phyloP scores from a whole-genome alignment of 53 echinoderm and acorn worm genomes.

The Pentamera pediparva region DNA sequence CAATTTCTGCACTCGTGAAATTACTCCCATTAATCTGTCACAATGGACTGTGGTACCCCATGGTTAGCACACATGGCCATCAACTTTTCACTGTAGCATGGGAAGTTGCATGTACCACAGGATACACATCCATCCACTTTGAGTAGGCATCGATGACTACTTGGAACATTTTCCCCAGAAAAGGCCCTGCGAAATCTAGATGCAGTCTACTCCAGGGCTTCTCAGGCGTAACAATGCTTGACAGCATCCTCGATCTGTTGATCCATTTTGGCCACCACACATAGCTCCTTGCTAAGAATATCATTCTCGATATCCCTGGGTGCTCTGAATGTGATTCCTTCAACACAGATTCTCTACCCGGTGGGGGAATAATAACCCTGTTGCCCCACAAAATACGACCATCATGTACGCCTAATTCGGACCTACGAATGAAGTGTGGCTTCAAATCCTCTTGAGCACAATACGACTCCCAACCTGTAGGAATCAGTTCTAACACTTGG shows the following conservation, averaged over 20 bases:
- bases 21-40: conserved; percentile 37
- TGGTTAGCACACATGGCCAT: conserved; percentile 11
- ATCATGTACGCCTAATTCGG: background rate
- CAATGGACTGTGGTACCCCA: conserved; percentile 32
- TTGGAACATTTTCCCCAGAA: conserved; percentile 41
- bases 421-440: background rate
- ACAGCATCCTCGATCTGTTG: conserved; percentile 39
- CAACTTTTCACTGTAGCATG: conserved; percentile 40
- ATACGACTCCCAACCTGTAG: background rate
- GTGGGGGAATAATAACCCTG: background rate
- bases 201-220: conserved; percentile 47
- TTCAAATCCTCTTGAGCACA: background rate
- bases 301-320: conserved; percentile 1
- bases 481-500: conserved; percentile 3
- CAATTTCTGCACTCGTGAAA: conserved; percentile 10
- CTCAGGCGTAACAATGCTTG: conserved; percentile 29
- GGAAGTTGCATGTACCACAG: conserved; percentile 44
- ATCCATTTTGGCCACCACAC: conserved; percentile 56
- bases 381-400: conserved; percentile 1
- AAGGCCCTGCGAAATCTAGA: conserved; percentile 51
- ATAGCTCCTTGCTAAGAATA: conserved; percentile 9
- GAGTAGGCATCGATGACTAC: conserved; percentile 43
- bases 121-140: conserved; percentile 50
- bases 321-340: conserved; percentile 2
- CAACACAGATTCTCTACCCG: background rate